phyloP scores from a whole-genome alignment of 2,888 invertebrate genomes.

The Dryomyza anilis region DNA sequence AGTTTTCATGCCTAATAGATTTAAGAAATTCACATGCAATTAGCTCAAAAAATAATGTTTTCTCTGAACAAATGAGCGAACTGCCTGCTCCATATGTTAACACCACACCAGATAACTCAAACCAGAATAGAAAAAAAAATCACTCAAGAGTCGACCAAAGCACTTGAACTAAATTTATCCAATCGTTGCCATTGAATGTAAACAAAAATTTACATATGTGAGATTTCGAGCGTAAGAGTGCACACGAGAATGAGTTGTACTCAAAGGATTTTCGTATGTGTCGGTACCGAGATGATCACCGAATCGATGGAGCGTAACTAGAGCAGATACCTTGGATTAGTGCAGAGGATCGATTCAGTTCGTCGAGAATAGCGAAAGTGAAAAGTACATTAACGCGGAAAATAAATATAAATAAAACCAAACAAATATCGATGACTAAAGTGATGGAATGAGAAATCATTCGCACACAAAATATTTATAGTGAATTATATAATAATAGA shows the following conservation, averaged over 20 bases:
- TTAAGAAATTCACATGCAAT: no score
- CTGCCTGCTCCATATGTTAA: no score
- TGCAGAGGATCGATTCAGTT: slow-evolving; percentile 41
- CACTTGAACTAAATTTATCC: slow-evolving; percentile 26
- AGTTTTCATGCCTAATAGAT: no score
- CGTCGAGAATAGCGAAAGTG: slow-evolving; percentile 46
- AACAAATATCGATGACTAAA: neutral
- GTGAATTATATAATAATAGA: neutral
- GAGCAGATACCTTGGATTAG: slow-evolving; percentile 34
- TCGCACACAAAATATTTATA: neutral
- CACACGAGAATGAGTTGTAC: slow-evolving; percentile 21
- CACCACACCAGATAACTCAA: no score
- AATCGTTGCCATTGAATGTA: slow-evolving; percentile 9
- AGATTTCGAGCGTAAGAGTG: slow-evolving; percentile 3
- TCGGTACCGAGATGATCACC: no score
- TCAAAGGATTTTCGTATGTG: slow-evolving; percentile 41
- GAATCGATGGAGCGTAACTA: slow-evolving; percentile 38
- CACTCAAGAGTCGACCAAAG: neutral
- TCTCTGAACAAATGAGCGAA: no score
- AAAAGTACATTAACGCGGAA: slow-evolving; percentile 39
- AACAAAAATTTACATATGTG: slow-evolving; percentile 23
- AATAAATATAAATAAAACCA: neutral
- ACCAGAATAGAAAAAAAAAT: no score
- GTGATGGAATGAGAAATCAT: slow-evolving; percentile 3
- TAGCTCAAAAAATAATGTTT: no score